Conservation (phyloP, 2,113 vertebrate species). For the Triplophysa tibetana region DNA sequence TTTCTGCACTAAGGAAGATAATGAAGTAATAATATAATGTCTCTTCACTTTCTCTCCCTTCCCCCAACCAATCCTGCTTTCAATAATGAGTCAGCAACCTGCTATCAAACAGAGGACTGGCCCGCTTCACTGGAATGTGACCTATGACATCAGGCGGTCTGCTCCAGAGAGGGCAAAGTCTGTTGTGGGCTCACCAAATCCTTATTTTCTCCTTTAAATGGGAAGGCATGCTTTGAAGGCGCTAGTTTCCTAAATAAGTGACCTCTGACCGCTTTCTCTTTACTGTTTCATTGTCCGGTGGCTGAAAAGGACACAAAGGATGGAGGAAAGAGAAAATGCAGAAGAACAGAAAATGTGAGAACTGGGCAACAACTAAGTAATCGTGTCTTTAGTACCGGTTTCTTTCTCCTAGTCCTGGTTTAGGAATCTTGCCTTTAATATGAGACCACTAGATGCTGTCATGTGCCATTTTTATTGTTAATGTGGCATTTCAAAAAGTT, state of each 20-base stretch:
- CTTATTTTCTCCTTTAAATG: constrained; percentile 50
- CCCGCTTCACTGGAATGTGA: constrained; percentile 76
- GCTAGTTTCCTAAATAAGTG: constrained; percentile 52
- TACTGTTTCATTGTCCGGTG: constrained; percentile 48
- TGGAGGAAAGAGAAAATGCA: constrained; percentile 61
- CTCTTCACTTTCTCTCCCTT: constrained; percentile 60
- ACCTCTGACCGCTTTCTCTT: constrained; percentile 49
- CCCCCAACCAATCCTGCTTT: constrained; percentile 55
- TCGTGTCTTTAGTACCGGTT: constrained; percentile 67
- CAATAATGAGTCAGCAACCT: constrained; percentile 79
- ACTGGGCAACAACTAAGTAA: constrained; percentile 68
- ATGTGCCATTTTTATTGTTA: constrained; percentile 72
- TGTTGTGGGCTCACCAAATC: constrained; percentile 59
- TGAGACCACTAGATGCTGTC: constrained; percentile 63
- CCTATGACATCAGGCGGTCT: constrained; percentile 76
- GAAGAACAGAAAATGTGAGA: constrained; percentile 60
- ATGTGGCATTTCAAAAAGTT: constrained; percentile 48
- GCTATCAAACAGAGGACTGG: constrained; percentile 70
- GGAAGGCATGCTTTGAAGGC: constrained; percentile 65
- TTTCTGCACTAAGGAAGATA: constrained; percentile 36
- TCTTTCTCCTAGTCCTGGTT: constrained; percentile 58
- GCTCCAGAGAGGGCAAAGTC: constrained; percentile 72
- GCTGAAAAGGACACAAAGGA: constrained; percentile 48
- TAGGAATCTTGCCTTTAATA: constrained; percentile 45
- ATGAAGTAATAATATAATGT: constrained; percentile 67